Percentiles rank a stretch among this genome's conserved stretches.
Conservation (phyloP, 1,140 invertebrate genomes). For the Calephelis nemesis region DNA sequence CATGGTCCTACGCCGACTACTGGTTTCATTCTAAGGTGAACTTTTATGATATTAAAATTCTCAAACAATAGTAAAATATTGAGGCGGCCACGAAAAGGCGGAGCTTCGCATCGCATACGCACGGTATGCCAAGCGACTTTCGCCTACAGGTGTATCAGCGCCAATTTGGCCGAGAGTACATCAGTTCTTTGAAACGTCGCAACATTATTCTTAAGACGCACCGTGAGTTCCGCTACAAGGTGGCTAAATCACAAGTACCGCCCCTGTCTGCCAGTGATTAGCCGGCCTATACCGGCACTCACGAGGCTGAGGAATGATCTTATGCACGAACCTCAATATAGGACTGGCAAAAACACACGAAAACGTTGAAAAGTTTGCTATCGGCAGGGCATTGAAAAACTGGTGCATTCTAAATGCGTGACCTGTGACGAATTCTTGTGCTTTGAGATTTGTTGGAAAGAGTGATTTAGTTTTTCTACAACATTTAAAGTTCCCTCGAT, state of each 20-base stretch:
- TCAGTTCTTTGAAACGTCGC: not conserved
- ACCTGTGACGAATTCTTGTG: not conserved
- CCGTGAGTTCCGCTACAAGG: slow-evolving; percentile 19
- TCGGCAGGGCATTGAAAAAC: slow-evolving; percentile 4
- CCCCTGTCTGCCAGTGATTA: not conserved
- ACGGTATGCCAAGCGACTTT: too few relatives aligned
- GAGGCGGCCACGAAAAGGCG: too few relatives aligned
- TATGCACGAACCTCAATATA: not conserved
- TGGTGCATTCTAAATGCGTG: slow-evolving; percentile 15
- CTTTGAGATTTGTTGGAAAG: too few relatives aligned
- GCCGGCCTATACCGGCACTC: not conserved
- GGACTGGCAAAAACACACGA: not conserved
- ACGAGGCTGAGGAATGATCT: slow-evolving; percentile 6
- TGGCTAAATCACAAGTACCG: slow-evolving; percentile 16
- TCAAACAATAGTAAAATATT: too few relatives aligned
- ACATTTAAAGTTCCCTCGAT: too few relatives aligned
- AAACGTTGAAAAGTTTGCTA: slow-evolving; percentile 11
- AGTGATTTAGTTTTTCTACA: too few relatives aligned
- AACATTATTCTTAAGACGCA: slow-evolving; percentile 4
- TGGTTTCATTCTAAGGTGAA: too few relatives aligned
- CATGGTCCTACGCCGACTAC: too few relatives aligned
- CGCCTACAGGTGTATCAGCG: too few relatives aligned
- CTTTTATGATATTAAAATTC: too few relatives aligned
- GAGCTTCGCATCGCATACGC: too few relatives aligned
- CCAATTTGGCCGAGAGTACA: too few relatives aligned